phyloP scores from a whole-genome alignment of 2,797 vertebrate genomes.

The Kryptopterus vitreolus region DNA sequence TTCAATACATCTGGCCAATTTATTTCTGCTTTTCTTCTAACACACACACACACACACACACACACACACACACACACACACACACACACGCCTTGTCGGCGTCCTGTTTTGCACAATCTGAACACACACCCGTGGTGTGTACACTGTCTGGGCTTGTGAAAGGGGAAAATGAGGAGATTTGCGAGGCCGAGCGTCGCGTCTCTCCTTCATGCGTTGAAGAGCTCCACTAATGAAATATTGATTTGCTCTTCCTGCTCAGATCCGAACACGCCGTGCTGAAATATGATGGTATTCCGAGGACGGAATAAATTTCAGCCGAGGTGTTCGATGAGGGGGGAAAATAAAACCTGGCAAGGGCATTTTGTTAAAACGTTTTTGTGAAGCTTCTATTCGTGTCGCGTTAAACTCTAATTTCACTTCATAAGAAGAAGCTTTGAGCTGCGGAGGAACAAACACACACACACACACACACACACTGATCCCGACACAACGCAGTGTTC shows the following conservation, averaged over 20 bases:
- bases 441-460: no score
- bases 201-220: constrained; percentile 44
- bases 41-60: neutral
- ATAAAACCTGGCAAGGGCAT: neutral
- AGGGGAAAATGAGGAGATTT: constrained; percentile 23
- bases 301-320: neutral
- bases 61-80: constrained; percentile 14
- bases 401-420: neutral
- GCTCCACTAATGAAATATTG: constrained; percentile 58
- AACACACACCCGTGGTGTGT: constrained; percentile 25
- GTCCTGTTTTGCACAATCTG: neutral
- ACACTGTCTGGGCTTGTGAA: neutral
- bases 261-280: constrained; percentile 41
- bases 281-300: constrained; percentile 33
- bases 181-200: constrained; percentile 14
- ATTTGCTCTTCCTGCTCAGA: constrained; percentile 50
- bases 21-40: neutral
- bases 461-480: no score
- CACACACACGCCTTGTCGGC: neutral
- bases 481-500: no score
- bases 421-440: neutral
- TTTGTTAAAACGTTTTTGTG: neutral
- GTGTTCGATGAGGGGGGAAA: neutral
- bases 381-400: neutral
- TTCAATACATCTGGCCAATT: neutral